Percentiles rank a stretch among this genome's conserved stretches.
phyloP scores from a whole-genome alignment of 2,797 vertebrate genomes.

The Coracias cyanogaster region DNA sequence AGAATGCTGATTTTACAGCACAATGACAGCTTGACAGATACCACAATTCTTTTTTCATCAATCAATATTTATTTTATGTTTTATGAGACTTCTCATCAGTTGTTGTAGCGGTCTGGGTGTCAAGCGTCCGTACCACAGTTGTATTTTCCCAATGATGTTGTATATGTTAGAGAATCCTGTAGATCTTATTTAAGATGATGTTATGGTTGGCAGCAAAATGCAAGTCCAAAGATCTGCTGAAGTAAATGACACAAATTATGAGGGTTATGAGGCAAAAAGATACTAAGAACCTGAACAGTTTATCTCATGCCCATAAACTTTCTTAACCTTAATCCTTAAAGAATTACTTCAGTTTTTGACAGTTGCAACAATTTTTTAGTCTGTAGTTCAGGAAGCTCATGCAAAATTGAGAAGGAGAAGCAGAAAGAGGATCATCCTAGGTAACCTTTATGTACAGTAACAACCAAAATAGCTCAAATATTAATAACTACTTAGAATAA shows the following conservation, averaged over 20 bases:
- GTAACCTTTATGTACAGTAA: neutral
- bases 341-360: neutral
- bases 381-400: neutral
- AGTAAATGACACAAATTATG: neutral
- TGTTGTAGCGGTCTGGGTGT: too few relatives aligned
- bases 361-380: neutral
- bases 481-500: neutral
- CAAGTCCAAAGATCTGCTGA: neutral
- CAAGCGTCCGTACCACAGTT: too few relatives aligned
- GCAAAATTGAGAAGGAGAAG: neutral
- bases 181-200: neutral
- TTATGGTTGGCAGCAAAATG: neutral
- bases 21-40: neutral
- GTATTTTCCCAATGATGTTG: neutral
- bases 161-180: neutral
- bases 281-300: neutral
- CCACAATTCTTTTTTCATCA: neutral
- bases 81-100: neutral
- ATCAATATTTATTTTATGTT: conserved; percentile 8
- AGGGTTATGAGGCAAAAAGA: neutral
- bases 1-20: conserved; percentile 5
- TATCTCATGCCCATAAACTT: neutral
- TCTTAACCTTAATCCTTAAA: neutral
- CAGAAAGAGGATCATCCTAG: neutral
- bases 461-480: neutral